phyloP scores from a whole-genome alignment of 2,797 vertebrate genomes.

The Onychomys leucogaster region DNA sequence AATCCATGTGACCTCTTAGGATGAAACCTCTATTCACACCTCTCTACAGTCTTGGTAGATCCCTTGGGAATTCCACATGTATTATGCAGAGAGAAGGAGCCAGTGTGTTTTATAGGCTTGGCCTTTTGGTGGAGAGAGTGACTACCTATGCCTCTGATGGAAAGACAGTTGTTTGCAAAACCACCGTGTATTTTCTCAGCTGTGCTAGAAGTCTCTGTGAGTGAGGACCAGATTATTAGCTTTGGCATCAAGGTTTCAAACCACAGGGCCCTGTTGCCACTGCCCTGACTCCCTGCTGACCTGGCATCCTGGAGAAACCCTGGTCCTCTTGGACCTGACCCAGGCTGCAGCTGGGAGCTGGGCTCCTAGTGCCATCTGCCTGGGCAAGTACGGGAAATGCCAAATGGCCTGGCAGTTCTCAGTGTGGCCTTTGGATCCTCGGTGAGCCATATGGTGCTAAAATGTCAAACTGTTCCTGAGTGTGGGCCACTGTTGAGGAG shows the following conservation, averaged over 20 bases:
- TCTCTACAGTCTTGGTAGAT: background rate
- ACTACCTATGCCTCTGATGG: background rate
- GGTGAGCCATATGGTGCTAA: constrained; percentile 75
- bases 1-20: background rate
- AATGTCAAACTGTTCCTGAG: constrained; percentile 76
- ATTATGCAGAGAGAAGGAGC: background rate
- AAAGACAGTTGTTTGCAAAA: constrained; percentile 44
- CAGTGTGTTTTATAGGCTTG: background rate
- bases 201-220: constrained; percentile 54
- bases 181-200: constrained; percentile 55
- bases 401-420: constrained; percentile 70
- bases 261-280: background rate
- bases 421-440: constrained; percentile 73
- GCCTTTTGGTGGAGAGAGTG: accelerated
- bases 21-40: background rate
- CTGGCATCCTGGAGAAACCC: constrained; percentile 33
- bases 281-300: constrained; percentile 41
- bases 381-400: constrained; percentile 57
- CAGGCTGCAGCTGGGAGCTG: constrained; percentile 53
- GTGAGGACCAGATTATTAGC: constrained; percentile 18
- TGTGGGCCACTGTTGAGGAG: background rate
- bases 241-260: constrained; percentile 21
- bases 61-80: background rate
- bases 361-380: constrained; percentile 13
- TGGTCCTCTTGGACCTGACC: constrained; percentile 1